Evolutionary conservation across 2,888 invertebrate species (phyloP).

Genomic region (Epinotia brunnichana): DNA sequence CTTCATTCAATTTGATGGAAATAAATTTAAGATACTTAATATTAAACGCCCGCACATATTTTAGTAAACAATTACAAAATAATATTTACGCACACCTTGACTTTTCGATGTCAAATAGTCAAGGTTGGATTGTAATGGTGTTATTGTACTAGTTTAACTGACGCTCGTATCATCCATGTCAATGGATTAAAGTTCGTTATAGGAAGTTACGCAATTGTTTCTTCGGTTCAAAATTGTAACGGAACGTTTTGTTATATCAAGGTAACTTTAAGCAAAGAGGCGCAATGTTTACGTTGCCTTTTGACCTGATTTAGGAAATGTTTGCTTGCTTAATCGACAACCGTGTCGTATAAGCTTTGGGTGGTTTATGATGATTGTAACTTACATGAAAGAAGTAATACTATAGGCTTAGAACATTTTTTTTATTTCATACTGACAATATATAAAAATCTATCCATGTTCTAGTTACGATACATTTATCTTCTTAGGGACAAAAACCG

Average conservation of each 20-base stretch:
- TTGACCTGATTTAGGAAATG: slow-evolving; percentile 30
- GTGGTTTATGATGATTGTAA: not conserved
- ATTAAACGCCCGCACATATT: slow-evolving; percentile 52
- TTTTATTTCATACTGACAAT: no score
- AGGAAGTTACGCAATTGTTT: slow-evolving; percentile 42
- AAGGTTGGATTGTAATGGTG: slow-evolving; percentile 64
- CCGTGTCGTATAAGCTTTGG: not conserved
- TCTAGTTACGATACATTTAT: not conserved
- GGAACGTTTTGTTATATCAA: slow-evolving; percentile 39
- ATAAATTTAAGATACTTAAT: slow-evolving; percentile 45
- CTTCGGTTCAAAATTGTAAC: slow-evolving; percentile 40
- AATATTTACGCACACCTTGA: slow-evolving; percentile 62
- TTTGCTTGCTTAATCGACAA: slow-evolving; percentile 29
- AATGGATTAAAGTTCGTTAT: slow-evolving; percentile 40
- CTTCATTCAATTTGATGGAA: slow-evolving; percentile 41
- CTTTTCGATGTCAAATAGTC: slow-evolving; percentile 62
- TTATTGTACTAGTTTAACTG: slow-evolving; percentile 55
- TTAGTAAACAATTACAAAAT: slow-evolving; percentile 65
- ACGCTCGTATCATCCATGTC: slow-evolving; percentile 29
- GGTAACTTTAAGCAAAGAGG: slow-evolving; percentile 24
- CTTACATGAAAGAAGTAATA: no score
- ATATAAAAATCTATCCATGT: no score
- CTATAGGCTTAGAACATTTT: no score
- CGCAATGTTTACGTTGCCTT: slow-evolving; percentile 22
- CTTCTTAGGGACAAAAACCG: not conserved